Percentiles rank a stretch among this genome's conserved stretches.
These are phyloP conservation scores for Pachydiplax longipennis DNA, from an alignment of 2,888 invertebrate genomes.

Conservation along the genomic window DNA sequence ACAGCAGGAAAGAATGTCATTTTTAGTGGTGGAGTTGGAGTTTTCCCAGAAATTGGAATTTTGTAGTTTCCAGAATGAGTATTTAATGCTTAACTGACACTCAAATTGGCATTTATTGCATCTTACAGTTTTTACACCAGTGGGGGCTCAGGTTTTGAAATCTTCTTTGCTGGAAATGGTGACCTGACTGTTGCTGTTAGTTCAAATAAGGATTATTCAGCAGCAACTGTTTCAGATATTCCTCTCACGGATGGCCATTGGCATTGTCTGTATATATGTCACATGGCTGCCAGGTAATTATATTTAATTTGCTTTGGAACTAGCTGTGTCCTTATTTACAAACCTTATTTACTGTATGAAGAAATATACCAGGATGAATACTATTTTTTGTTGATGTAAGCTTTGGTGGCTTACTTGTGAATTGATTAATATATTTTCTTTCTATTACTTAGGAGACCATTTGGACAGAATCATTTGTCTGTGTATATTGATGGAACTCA, in stretches of 20 bases:
- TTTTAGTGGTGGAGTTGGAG: no score
- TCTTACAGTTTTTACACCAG: slow-evolving; percentile 61
- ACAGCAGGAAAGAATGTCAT: no score
- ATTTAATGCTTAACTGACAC: no score
- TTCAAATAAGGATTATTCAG: slow-evolving; percentile 66
- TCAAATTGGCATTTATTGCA: not conserved
- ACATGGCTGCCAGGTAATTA: slow-evolving; percentile 56
- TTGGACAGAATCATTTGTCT: slow-evolving; percentile 66
- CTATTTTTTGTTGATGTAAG: no score
- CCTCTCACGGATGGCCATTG: slow-evolving; percentile 62
- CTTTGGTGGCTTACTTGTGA: not conserved
- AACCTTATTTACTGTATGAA: no score
- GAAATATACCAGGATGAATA: no score
- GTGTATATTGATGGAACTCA: slow-evolving; percentile 68
- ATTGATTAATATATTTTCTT: not conserved
- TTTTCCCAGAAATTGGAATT: no score
- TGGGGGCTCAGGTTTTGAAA: slow-evolving; percentile 66
- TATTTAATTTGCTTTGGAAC: not conserved
- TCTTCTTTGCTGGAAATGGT: slow-evolving; percentile 66
- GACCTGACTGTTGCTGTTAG: slow-evolving; percentile 65
- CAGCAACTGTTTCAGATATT: slow-evolving; percentile 62
- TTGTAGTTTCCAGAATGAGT: no score
- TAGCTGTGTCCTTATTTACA: not conserved
- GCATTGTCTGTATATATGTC: slow-evolving; percentile 66
- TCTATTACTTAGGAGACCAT: slow-evolving; percentile 62